These are phyloP conservation scores for Lobophora halterata DNA, from an alignment of 2,888 invertebrate genomes.

Conservation along the genomic window DNA sequence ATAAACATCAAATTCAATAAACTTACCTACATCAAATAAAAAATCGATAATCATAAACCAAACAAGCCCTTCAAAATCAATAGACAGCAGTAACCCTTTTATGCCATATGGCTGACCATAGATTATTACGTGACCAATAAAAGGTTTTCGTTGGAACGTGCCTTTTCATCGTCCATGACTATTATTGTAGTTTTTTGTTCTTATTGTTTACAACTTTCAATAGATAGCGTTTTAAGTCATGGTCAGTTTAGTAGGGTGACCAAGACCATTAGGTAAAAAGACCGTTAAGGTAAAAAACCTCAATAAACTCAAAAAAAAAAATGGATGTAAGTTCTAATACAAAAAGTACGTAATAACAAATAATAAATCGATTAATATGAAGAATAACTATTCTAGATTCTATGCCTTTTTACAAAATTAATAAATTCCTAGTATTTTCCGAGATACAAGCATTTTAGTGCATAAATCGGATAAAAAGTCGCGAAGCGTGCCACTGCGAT, in stretches of 20 bases:
- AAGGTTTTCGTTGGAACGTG: constrained; percentile 35
- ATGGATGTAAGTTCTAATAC: not conserved
- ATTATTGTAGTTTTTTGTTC: constrained; percentile 48
- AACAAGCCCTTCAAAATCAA: constrained; percentile 45
- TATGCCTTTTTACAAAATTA: too few relatives aligned
- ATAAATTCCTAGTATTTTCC: too few relatives aligned
- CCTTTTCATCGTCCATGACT: constrained; percentile 40
- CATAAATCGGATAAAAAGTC: too few relatives aligned
- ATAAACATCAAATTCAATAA: too few relatives aligned
- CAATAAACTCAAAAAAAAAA: not conserved
- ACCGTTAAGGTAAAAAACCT: not conserved
- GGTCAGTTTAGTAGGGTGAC: constrained; percentile 51
- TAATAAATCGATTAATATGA: too few relatives aligned
- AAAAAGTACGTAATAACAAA: too few relatives aligned
- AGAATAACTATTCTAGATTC: too few relatives aligned
- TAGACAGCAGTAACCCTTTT: constrained; percentile 53
- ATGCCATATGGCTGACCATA: constrained; percentile 51
- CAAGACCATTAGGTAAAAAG: constrained; percentile 9
- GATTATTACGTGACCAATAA: constrained; percentile 46
- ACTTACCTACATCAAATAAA: constrained; percentile 15
- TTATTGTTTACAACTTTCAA: constrained; percentile 44
- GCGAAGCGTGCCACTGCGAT: too few relatives aligned
- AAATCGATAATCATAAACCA: constrained; percentile 29
- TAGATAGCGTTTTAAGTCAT: constrained; percentile 49
- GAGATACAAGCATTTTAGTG: too few relatives aligned